Percentiles rank a stretch among this genome's conserved stretches.
phyloP scores from a whole-genome alignment of 2,113 vertebrate species.

The Pelmatolapia mariae region DNA sequence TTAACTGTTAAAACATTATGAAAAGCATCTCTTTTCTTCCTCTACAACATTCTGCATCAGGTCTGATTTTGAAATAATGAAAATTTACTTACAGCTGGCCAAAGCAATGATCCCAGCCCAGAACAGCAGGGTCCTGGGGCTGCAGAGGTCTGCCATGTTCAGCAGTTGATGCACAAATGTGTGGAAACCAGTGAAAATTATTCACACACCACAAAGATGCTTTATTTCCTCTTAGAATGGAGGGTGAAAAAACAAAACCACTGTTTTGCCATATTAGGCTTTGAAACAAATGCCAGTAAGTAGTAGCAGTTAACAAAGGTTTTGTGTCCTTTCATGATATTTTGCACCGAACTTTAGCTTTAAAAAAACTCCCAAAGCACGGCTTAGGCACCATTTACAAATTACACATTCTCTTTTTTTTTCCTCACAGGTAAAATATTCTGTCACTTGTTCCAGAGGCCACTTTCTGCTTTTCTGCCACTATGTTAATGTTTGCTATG shows the following conservation, averaged over 20 bases:
- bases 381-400: background rate
- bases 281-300: background rate
- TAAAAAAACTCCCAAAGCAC: background rate
- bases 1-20: background rate
- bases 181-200: background rate
- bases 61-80: background rate
- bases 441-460: background rate
- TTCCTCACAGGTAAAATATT: background rate
- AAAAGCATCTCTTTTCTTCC: background rate
- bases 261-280: background rate
- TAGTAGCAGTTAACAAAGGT: rapidly evolving
- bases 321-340: background rate
- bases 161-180: background rate
- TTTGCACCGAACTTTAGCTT: rapidly evolving
- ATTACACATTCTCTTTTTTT: background rate
- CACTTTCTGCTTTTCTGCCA: background rate
- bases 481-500: slow-evolving; percentile 22
- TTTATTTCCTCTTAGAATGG: background rate
- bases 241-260: background rate
- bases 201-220: background rate
- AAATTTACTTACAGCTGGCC: slow-evolving; percentile 44
- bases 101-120: slow-evolving; percentile 54
- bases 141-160: slow-evolving; percentile 74
- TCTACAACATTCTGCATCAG: background rate
- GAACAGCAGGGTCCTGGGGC: slow-evolving; percentile 68